phyloP scores from a whole-genome alignment of 2,888 invertebrate species.

The Timema cristinae region DNA sequence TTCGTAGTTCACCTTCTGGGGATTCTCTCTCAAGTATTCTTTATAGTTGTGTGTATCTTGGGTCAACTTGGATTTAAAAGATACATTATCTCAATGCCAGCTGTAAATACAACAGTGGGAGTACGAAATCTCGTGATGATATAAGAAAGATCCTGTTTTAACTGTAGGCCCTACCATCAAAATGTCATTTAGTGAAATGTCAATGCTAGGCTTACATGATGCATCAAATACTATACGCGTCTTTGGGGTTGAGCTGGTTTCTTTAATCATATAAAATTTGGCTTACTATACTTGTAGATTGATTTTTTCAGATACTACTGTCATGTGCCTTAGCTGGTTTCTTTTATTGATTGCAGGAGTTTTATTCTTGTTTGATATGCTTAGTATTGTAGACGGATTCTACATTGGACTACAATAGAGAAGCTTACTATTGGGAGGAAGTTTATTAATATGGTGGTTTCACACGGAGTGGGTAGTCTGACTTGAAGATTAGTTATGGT shows the following conservation, averaged over 20 bases:
- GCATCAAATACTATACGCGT: not conserved
- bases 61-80: not conserved
- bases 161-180: not conserved
- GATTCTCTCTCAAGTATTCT: not conserved
- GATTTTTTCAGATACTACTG: not conserved
- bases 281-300: not conserved
- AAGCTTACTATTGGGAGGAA: no score
- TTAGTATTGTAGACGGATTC: no score
- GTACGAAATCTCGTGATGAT: not conserved
- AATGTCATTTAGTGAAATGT: not conserved
- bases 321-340: not conserved
- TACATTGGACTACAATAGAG: no score
- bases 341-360: no score
- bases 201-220: not conserved
- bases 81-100: slow-evolving; percentile 8
- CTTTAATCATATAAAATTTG: not conserved
- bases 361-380: no score
- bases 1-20: not conserved
- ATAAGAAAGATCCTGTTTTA: not conserved
- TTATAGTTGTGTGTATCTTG: not conserved
- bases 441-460: no score
- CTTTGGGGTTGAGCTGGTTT: not conserved
- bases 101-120: not conserved
- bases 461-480: no score
- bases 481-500: no score